Evolutionary conservation across 35 echinoderm and acorn worm genomes (phyloP).

Genomic region (Apostichopus californicus): DNA sequence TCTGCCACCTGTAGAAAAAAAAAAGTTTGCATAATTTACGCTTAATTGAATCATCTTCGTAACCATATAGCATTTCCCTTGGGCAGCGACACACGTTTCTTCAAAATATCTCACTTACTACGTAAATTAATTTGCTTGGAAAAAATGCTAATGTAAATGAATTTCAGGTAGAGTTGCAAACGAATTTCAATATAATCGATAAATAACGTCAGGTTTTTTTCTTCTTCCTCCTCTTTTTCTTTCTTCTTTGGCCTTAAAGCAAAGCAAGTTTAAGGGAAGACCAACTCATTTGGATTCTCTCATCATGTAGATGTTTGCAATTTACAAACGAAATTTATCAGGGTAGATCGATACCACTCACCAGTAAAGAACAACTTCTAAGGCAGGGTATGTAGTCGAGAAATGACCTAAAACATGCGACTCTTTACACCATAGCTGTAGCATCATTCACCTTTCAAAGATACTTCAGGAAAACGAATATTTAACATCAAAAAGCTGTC

Average conservation of each 20-base stretch:
- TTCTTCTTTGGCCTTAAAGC: neutral
- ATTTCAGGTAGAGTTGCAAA: neutral
- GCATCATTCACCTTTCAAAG: neutral
- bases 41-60: constrained; percentile 13
- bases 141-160: constrained; percentile 1
- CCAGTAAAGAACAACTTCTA: neutral
- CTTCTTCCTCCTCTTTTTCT: neutral
- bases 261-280: neutral
- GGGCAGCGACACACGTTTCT: neutral
- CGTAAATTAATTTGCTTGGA: neutral
- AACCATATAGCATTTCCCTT: constrained; percentile 8
- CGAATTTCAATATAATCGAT: neutral
- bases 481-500: neutral
- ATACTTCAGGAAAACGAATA: neutral
- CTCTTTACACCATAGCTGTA: too few relatives aligned
- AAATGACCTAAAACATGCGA: too few relatives aligned
- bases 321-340: neutral
- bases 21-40: constrained; percentile 7
- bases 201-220: neutral
- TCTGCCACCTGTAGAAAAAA: neutral
- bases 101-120: constrained; percentile 6
- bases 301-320: neutral
- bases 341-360: neutral
- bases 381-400: too few relatives aligned
- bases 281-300: neutral